A percentile compares a stretch with the other conserved stretches of the same genome.
These are phyloP conservation scores for Celastrina argiolus DNA, from an alignment of 2,888 invertebrate genomes.

Conservation along the genomic window DNA sequence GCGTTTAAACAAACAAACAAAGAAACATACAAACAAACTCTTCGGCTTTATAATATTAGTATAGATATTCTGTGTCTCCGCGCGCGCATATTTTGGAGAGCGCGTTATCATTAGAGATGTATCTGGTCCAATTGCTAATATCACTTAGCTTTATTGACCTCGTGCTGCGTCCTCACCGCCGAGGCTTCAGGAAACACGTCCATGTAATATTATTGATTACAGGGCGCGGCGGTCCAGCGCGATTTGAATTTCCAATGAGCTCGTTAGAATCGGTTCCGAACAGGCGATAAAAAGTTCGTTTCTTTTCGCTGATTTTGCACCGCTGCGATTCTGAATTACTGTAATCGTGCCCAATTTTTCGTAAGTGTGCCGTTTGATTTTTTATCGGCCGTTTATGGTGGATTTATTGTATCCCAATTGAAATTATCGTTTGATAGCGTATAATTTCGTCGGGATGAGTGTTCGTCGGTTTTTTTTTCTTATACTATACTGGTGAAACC, in stretches of 20 bases:
- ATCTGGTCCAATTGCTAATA: slow-evolving; percentile 15
- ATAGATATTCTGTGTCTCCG: too few relatives aligned
- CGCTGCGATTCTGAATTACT: slow-evolving; percentile 51
- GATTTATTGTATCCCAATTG: slow-evolving; percentile 27
- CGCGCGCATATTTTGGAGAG: not conserved
- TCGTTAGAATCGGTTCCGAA: slow-evolving; percentile 66
- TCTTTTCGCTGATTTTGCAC: slow-evolving; percentile 56
- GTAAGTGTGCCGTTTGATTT: slow-evolving; percentile 37
- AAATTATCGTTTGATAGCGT: slow-evolving; percentile 12
- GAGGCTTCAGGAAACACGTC: slow-evolving; percentile 68
- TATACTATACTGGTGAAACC: not conserved
- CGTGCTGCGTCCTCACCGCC: slow-evolving; percentile 43
- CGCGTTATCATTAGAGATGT: not conserved
- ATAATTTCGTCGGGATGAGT: slow-evolving; percentile 4
- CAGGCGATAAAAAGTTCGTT: slow-evolving; percentile 64
- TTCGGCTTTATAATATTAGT: too few relatives aligned
- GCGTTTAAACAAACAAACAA: too few relatives aligned
- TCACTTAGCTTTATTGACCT: slow-evolving; percentile 31
- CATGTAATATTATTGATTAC: slow-evolving; percentile 77
- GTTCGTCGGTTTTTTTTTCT: not conserved
- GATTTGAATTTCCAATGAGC: slow-evolving; percentile 77
- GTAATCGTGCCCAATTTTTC: slow-evolving; percentile 45
- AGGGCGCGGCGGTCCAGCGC: slow-evolving; percentile 63
- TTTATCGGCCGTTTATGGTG: slow-evolving; percentile 29
- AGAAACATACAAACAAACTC: too few relatives aligned